These are phyloP conservation scores for Solea solea DNA, from an alignment of 2,113 vertebrate species.

Conservation along the genomic window DNA sequence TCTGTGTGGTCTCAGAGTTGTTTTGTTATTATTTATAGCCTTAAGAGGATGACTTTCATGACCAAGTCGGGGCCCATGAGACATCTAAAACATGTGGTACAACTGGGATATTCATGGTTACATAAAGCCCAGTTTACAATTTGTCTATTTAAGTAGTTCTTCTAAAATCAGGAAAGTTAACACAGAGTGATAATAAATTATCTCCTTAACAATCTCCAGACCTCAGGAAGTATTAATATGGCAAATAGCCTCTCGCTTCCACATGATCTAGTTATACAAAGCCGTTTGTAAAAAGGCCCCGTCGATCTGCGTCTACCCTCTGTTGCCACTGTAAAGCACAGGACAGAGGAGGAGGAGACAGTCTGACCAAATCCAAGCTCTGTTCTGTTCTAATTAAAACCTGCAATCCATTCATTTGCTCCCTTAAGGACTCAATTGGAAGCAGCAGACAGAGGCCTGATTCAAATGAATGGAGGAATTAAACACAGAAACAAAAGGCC, in stretches of 20 bases:
- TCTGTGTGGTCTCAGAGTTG: slow-evolving; percentile 37
- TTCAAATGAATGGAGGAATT: slow-evolving; percentile 66
- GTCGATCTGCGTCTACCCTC: not conserved
- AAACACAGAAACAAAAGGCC: slow-evolving; percentile 60
- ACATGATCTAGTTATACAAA: slow-evolving; percentile 33
- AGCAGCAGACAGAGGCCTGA: slow-evolving; percentile 51
- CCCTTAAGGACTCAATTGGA: slow-evolving; percentile 37
- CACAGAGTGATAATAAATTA: slow-evolving; percentile 6
- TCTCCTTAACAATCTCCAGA: slow-evolving; percentile 38
- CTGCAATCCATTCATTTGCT: slow-evolving; percentile 66
- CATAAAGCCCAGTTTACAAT: slow-evolving; percentile 22
- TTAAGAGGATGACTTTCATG: slow-evolving; percentile 8
- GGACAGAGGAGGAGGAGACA: slow-evolving; percentile 22
- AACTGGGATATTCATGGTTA: slow-evolving; percentile 3
- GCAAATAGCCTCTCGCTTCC: slow-evolving; percentile 28
- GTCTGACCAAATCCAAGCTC: slow-evolving; percentile 48
- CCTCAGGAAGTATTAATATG: slow-evolving; percentile 27
- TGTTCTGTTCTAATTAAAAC: slow-evolving; percentile 68
- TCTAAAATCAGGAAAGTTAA: slow-evolving; percentile 19
- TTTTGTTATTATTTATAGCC: slow-evolving; percentile 11
- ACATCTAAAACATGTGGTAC: slow-evolving; percentile 26
- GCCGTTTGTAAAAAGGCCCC: not conserved
- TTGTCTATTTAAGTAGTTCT: not conserved
- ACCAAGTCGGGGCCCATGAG: slow-evolving; percentile 2
- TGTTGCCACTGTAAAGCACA: slow-evolving; percentile 6